Evolutionary conservation across 1,140 invertebrate genomes (phyloP), one percentile per base, ranked within the genome.

Genomic region (Drosophila eugracilis): DNA sequence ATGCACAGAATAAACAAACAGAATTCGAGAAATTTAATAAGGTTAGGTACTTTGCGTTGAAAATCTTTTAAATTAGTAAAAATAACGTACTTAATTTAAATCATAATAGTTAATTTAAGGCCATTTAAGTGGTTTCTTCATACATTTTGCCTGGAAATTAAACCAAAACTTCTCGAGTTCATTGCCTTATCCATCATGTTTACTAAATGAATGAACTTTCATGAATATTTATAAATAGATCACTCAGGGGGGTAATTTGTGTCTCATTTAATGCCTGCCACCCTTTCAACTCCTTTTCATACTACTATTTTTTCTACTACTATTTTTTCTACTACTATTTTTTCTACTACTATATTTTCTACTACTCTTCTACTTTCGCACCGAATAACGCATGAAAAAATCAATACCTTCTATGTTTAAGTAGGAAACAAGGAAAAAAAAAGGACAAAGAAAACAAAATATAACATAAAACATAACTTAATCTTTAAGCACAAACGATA

Each of bases 331-430:
- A 34, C 2, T 21, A 37, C 19, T 32, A 21, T 30, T 15, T 17
- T 3, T 34, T n/a, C n/a, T n/a, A n/a, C n/a, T n/a, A n/a, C n/a
- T n/a, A n/a, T n/a, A n/a, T 12, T 15, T 15, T 42, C 14, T 7
- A 34, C 2, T 21, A 37, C 19, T 32, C 26, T 30, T 15, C 14
- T 3, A n/a, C n/a, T 34, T 14, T 28, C 21, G 15, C 37, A 54
- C 52, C 34, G 78, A 73, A 80, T 81, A 81, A 76, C 78, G 78
- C 78, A 81, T 81, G 77, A 57, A 76, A 42, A 48, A 58, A 49
- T 52, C 24, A 39, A 76, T 73, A 81, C 75, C 50, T 50, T 22
- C 54, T 74, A 63, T 63, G n/a, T 63, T 53, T 81, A 81, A 81
- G 78, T 74, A 67, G 60, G 53, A 26, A 62, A 52, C 28, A 37